Conservation (phyloP, 2,113 vertebrate genomes). For the Dryoscopus gambensis region DNA sequence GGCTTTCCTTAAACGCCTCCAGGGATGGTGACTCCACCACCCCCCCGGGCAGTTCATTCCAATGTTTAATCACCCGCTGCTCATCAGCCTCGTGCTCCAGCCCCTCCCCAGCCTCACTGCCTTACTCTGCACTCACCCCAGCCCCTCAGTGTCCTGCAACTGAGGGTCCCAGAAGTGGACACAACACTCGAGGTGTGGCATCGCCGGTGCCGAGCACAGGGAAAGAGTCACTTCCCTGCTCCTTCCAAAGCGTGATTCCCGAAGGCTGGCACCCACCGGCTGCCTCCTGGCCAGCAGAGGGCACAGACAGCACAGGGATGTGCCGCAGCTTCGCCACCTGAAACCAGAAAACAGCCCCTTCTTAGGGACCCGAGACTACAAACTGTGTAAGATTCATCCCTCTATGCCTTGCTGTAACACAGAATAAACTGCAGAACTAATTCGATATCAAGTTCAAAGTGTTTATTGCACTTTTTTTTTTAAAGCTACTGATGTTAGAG, state of each 20-base stretch:
- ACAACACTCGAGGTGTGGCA: not conserved
- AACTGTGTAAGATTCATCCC: not conserved
- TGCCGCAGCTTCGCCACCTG: not conserved
- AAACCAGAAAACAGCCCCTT: accelerated
- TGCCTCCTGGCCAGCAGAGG: conserved; percentile 6
- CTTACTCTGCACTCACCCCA: accelerated
- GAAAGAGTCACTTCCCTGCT: not conserved
- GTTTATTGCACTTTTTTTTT: not conserved
- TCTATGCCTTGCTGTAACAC: not conserved
- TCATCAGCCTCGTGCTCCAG: not conserved
- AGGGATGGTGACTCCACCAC: not conserved
- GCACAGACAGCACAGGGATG: not conserved
- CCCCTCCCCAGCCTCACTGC: not conserved
- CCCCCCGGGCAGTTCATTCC: too few relatives aligned
- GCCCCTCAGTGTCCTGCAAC: not conserved
- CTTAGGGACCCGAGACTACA: not conserved
- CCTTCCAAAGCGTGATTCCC: accelerated
- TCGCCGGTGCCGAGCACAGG: not conserved
- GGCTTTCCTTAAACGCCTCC: not conserved
- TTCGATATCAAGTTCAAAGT: not conserved
- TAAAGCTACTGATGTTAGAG: not conserved
- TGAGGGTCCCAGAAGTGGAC: not conserved
- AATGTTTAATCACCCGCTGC: not conserved
- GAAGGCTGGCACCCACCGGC: accelerated
- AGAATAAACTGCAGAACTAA: not conserved